Conservation (phyloP, 2,797 vertebrate species). For the Vultur gryphus region DNA sequence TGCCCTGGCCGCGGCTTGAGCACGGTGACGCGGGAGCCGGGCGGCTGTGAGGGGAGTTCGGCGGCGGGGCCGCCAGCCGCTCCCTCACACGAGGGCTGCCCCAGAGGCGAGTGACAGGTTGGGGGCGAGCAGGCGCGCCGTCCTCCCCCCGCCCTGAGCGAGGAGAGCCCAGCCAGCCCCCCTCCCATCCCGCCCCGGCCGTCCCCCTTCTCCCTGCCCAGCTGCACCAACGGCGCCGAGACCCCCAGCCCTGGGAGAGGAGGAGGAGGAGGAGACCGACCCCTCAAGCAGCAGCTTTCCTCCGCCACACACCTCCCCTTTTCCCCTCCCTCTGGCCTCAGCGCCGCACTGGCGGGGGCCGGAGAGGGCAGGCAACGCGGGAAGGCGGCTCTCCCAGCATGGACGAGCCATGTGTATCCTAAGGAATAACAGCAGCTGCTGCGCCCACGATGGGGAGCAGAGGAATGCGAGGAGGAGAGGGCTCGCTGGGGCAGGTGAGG, state of each 20-base stretch:
- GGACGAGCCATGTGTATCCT: constrained; percentile 31
- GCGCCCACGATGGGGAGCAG: constrained; percentile 54
- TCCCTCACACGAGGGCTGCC: not conserved
- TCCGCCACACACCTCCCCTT: constrained; percentile 33
- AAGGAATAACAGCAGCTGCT: constrained; percentile 56
- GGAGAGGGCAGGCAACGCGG: not conserved
- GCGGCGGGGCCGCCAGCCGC: not conserved
- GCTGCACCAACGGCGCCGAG: constrained; percentile 26
- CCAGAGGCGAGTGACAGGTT: not conserved
- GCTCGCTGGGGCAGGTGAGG: constrained; percentile 2
- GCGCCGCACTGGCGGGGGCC: constrained; percentile 34
- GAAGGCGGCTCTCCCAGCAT: constrained; percentile 19
- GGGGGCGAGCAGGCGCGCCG: not conserved
- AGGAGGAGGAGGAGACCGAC: constrained; percentile 33
- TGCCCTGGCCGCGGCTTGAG: not conserved
- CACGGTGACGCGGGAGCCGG: not conserved
- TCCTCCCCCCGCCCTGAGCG: not conserved
- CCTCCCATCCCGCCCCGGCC: not conserved
- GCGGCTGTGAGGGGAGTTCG: not conserved
- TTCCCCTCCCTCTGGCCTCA: constrained; percentile 67
- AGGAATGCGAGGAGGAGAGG: constrained; percentile 40
- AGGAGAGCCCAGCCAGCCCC: not conserved
- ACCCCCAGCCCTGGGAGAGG: constrained; percentile 3
- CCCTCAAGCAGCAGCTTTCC: constrained; percentile 5
- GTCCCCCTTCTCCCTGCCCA: constrained; percentile 46